Conservation (phyloP, 2,888 invertebrate species). For the Chouioia cunea region DNA sequence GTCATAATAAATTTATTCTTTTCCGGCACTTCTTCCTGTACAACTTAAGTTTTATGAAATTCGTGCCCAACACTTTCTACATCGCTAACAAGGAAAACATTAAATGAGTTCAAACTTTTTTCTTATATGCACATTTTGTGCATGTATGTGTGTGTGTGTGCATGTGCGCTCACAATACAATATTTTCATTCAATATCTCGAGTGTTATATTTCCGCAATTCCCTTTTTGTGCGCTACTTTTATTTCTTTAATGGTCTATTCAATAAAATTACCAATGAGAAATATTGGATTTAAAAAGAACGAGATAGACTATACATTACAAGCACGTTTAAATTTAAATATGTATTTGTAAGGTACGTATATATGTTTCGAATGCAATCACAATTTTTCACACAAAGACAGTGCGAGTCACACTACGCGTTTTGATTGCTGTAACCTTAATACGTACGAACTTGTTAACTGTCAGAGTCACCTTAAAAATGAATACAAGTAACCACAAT, state of each 20-base stretch:
- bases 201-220: conserved; percentile 36
- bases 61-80: conserved; percentile 39
- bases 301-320: no score
- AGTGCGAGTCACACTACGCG: no score
- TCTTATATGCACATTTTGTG: conserved; percentile 1
- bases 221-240: conserved; percentile 5
- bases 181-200: conserved; percentile 31
- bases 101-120: conserved; percentile 29
- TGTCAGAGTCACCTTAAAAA: no score
- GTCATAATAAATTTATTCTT: conserved; percentile 5
- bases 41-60: conserved; percentile 24
- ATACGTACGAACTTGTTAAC: no score
- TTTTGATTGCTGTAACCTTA: no score
- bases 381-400: no score
- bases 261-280: no score
- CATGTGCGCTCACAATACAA: conserved; percentile 5
- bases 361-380: no score
- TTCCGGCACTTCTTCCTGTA: not conserved
- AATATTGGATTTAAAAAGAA: no score
- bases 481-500: no score
- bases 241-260: not conserved
- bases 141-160: not conserved
- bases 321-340: no score
- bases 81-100: conserved; percentile 33
- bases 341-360: no score